Conservation (phyloP, 2,888 invertebrate species). For the Dicranocentrus wangi region DNA sequence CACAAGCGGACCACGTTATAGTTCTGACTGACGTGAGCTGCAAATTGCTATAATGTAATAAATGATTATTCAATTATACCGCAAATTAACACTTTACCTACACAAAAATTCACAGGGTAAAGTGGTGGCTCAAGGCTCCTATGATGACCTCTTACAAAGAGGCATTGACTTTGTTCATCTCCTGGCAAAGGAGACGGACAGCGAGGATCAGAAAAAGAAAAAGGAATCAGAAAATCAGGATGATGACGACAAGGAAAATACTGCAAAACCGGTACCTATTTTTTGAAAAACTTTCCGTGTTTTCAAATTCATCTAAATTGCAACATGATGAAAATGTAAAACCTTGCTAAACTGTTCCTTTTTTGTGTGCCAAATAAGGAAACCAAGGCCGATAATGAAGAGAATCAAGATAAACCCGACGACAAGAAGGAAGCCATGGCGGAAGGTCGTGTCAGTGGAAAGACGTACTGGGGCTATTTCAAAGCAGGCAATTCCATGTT, state of each 20-base stretch:
- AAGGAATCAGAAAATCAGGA: constrained; percentile 64
- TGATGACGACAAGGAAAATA: constrained; percentile 19
- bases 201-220: constrained; percentile 49
- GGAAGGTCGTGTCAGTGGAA: constrained; percentile 68
- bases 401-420: constrained; percentile 35
- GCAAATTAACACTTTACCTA: neutral
- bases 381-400: constrained; percentile 37
- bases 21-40: constrained; percentile 65
- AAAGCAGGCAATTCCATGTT: constrained; percentile 67
- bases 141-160: constrained; percentile 77
- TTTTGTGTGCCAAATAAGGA: constrained; percentile 10
- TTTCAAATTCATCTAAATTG: no score
- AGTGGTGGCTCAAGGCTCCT: constrained; percentile 80
- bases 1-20: constrained; percentile 70
- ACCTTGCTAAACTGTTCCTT: no score
- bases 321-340: no score
- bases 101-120: constrained; percentile 75
- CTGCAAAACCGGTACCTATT: constrained; percentile 27
- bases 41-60: neutral
- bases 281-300: no score
- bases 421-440: constrained; percentile 65
- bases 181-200: constrained; percentile 72
- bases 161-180: constrained; percentile 74
- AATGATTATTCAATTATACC: neutral
- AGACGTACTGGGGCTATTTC: constrained; percentile 76